These are phyloP conservation scores for Embidobia sp. DNA, from an alignment of 2,888 invertebrate genomes.

Conservation along the genomic window DNA sequence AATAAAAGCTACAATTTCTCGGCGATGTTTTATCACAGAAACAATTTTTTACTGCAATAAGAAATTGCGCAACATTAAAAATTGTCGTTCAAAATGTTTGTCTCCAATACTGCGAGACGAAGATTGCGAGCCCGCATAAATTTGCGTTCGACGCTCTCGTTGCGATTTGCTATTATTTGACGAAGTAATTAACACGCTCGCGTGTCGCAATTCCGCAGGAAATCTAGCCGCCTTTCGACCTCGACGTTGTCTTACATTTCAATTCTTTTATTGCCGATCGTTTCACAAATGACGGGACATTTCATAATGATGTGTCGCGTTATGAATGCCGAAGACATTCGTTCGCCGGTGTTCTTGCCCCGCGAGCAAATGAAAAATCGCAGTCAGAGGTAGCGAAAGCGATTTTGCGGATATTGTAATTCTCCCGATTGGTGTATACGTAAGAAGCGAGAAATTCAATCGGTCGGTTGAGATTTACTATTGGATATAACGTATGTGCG, in stretches of 20 bases:
- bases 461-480: too few relatives aligned
- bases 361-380: background rate
- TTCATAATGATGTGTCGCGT: conserved; percentile 19
- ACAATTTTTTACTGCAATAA: too few relatives aligned
- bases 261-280: conserved; percentile 24
- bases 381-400: background rate
- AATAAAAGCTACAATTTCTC: too few relatives aligned
- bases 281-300: conserved; percentile 40
- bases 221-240: conserved; percentile 52
- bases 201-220: conserved; percentile 42
- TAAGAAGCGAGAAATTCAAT: too few relatives aligned
- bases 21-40: too few relatives aligned
- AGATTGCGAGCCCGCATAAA: too few relatives aligned
- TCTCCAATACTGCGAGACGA: too few relatives aligned
- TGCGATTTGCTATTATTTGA: conserved; percentile 26
- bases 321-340: background rate
- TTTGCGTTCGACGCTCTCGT: too few relatives aligned
- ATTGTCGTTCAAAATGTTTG: too few relatives aligned
- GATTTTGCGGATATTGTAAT: background rate
- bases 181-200: conserved; percentile 33
- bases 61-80: too few relatives aligned
- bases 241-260: conserved; percentile 48
- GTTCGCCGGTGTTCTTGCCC: background rate
- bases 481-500: too few relatives aligned
- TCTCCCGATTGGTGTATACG: too few relatives aligned